Base-by-base conservation (phyloP, 2,797 vertebrate genomes). In the Cirrhinus molitorella region DNA sequence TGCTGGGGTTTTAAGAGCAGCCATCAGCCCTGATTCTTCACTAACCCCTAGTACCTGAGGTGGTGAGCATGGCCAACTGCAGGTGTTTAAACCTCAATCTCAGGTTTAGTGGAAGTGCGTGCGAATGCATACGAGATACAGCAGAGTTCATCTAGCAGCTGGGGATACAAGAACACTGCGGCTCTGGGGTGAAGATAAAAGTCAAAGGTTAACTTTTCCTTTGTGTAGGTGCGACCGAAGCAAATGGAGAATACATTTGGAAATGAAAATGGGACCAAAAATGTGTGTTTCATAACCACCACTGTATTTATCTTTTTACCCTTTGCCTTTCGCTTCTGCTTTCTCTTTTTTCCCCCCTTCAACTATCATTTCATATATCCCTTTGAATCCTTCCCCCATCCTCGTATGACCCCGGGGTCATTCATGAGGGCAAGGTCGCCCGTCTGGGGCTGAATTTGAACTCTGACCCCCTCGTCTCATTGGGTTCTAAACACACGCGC, bases 381-480 rank as follows among this genome's bases (percentile, higher is more conserved):
- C 70, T 43, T 49, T 14, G 59, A 23, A 78, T 76, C 86, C 86
- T 90, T 90, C 91, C 92, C 88, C 93, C 92, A 92, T 78, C 66
- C 90, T 90, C 89, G 91, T 89, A 89, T 92, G 89, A 91, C 89
- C 91, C 80, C 74, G 87, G 93, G 94, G 94, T 95, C 94, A 93
- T 88, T 85, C 91, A 83, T 93, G 92, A 85, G 93, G 92, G 91
- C 89, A 89, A 93, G 94, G 94, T 95, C 93, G 90, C 94, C 94
- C 93, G 94, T 95, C 94, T 95, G 93, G 93, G 93, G 82, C 93
- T 95, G 93, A 93, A 92, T 90, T 89, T 93, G 94, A 94, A 86
- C 95, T 92, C 71, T 94, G 93, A 94, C 93, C 92, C 89, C 84
- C 57, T 87, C 79, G 85, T 93, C 94, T 95, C 93, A 95, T 95